A percentile compares a stretch with the other conserved stretches of the same genome.
phyloP scores from a whole-genome alignment of 2,797 vertebrate genomes.

The Euphonia xanthogaster region DNA sequence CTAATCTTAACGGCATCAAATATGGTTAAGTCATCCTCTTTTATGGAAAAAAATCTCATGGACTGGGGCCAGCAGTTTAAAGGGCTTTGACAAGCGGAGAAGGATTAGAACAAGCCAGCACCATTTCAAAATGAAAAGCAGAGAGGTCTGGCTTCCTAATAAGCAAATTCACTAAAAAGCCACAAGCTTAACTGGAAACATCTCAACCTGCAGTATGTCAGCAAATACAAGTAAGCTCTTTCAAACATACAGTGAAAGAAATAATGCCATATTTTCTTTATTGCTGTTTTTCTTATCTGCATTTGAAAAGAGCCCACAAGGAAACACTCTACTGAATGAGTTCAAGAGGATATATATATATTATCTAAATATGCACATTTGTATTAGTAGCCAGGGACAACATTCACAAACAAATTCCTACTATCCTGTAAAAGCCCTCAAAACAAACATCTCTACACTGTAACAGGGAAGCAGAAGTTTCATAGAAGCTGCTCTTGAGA shows the following conservation, averaged over 20 bases:
- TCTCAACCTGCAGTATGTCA: background rate
- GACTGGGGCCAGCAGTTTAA: background rate
- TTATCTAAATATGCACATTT: background rate
- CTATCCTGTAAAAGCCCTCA: background rate
- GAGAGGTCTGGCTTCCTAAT: background rate
- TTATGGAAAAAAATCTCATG: slow-evolving; percentile 24
- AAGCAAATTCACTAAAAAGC: slow-evolving; percentile 1
- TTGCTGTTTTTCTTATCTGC: background rate
- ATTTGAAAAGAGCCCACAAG: background rate
- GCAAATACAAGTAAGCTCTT: background rate
- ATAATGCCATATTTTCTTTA: background rate
- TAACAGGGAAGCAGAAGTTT: background rate
- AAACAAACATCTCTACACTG: background rate
- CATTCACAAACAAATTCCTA: background rate
- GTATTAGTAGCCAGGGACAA: background rate
- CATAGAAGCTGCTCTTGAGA: background rate
- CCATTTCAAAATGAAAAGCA: slow-evolving; percentile 16
- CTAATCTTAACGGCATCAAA: slow-evolving; percentile 49
- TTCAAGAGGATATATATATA: background rate
- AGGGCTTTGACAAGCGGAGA: background rate
- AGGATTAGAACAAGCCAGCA: slow-evolving; percentile 7
- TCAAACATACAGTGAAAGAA: background rate
- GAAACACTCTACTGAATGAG: background rate
- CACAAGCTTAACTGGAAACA: slow-evolving; percentile 29
- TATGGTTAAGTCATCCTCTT: slow-evolving; percentile 30